Base-by-base conservation (phyloP, 2,797 vertebrate genomes). In the Caiman crocodilus region DNA sequence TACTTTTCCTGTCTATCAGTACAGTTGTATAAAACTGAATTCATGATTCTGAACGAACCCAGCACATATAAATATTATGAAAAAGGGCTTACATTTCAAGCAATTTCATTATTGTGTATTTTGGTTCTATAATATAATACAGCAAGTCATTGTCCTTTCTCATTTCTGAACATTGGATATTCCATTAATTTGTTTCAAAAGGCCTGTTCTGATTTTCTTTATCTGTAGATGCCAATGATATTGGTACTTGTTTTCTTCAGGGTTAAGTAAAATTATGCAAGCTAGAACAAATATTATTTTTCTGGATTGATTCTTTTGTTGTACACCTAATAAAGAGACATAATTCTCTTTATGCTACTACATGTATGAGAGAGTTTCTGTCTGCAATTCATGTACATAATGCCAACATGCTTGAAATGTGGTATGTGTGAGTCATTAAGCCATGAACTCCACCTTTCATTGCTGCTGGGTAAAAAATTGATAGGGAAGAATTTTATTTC, bases 191-290 rank as follows among this genome's bases (percentile, higher is more conserved):
- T 90, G 50, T 89, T 13, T 92, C 60, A 35, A n/a, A 20, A 16
- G 87, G 35, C 82, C 58, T 79, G 5, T 82, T 92, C 50, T 91
- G 1, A 28, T 82, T 94, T 91, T 82, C 28, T 92, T 78, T 69
- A 50, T 65, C 69, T 26, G 23, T 26, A 73, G 69, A 61, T 64
- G 21, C 28, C 81, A 85, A 50, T 63, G 21, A 79, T 85, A 76
- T 0, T 0, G 28, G 5, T 28, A 76, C 6, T 69, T 92, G 11
- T 32, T 90, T 73, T 73, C 35, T 82, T 82, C 67, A 73, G 59
- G 25, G 14, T 91, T 82, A 30, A 78, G 17, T 82, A 90, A 75
- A 23, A 28, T 55, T 87, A 82, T 80, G 25, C 3, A 83, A 91
- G 73, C 10, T 80, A 50, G 10, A 56, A 84, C 30, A 87, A 80